Base-by-base conservation (phyloP, 2,797 vertebrate genomes). In the Mallotus villosus region DNA sequence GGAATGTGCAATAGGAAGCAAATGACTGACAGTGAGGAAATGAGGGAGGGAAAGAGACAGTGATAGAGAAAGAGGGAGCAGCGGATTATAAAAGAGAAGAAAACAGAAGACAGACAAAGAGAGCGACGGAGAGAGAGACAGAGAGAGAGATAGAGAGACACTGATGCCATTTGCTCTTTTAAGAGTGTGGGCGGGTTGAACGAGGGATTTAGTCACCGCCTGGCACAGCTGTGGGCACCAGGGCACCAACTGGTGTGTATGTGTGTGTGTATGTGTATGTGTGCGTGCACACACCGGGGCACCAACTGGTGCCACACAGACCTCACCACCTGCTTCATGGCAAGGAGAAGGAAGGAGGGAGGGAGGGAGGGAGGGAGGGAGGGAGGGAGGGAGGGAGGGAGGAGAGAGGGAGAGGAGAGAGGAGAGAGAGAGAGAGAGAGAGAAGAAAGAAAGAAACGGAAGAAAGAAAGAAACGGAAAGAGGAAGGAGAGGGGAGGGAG, bases 311-410 rank as follows among this genome's bases (percentile, higher is more conserved):
- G 68, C 75, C 72, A 71, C 72, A 74, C 73, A 70, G 76, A 74
- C 46, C 67, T 71, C 79, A 68, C 79, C 84, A 87, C 82, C 82
- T 87, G 85, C 78, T 82, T 75, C 63, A 65, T 53, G 34, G 59
- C 69, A 60, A n/a, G 58, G 0, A 24, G 34, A 22, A n/a, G 16
- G 22, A 41, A 0, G 37, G 32, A 49, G 62, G 19, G 2, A 37
- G 9, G 61, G 7, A 11, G 55, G 58, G 77, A n/a, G 34, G 29
- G 67, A 61, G 61, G 32, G 27, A 62, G 9, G 9, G 6, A 8
- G 27, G 22, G 5, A 29, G 24, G 59, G 32, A 6, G 32, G 6
- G 32, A 7, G 32, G 19, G 19, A 46, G 29, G 67, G 63, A 63
- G 32, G 27, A 62, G 9, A 19, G 6, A 8, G 27, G 22, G 5